Percentiles rank a stretch among this genome's conserved stretches.
phyloP scores from a whole-genome alignment of 2,797 vertebrate species.

The Hypotaenidia okinawae region DNA sequence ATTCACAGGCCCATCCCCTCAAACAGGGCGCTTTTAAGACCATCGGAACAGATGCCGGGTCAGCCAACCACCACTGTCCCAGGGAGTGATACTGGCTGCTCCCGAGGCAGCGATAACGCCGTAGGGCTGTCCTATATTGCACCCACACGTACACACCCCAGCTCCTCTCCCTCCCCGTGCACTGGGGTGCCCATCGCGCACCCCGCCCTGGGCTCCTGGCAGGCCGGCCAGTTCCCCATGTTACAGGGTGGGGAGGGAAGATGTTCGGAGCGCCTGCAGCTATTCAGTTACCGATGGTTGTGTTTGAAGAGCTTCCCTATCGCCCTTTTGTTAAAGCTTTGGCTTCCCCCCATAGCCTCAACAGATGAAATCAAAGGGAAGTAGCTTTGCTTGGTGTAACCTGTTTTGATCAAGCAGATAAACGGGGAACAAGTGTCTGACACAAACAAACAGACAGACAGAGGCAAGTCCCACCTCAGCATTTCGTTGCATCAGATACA shows the following conservation, averaged over 20 bases:
- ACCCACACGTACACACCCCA: neutral
- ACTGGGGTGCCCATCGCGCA: neutral
- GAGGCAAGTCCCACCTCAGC: slow-evolving; percentile 64
- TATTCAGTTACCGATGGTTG: slow-evolving; percentile 45
- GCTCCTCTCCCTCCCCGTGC: neutral
- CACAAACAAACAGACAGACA: slow-evolving; percentile 67
- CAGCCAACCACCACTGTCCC: neutral
- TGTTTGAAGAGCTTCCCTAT: slow-evolving; percentile 67
- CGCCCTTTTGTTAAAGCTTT: slow-evolving; percentile 48
- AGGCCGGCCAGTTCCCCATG: neutral
- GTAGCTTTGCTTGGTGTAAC: slow-evolving; percentile 63
- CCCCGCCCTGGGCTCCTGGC: slow-evolving; percentile 14
- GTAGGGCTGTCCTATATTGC: neutral
- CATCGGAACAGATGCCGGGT: accelerated
- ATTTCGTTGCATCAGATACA: slow-evolving; percentile 47
- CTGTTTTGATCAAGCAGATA: slow-evolving; percentile 64
- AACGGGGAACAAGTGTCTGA: slow-evolving; percentile 61
- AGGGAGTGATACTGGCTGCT: neutral
- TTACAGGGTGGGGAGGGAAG: slow-evolving; percentile 50
- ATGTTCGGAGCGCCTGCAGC: slow-evolving; percentile 51
- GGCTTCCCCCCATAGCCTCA: slow-evolving; percentile 61
- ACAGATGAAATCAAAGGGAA: slow-evolving; percentile 71
- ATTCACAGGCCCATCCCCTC: accelerated
- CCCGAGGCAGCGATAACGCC: neutral
- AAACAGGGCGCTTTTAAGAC: neutral